Percentiles rank a stretch among this genome's conserved stretches.
These are phyloP conservation scores for Neodiprion pinetum DNA, from an alignment of 1,140 invertebrate genomes.

Conservation along the genomic window DNA sequence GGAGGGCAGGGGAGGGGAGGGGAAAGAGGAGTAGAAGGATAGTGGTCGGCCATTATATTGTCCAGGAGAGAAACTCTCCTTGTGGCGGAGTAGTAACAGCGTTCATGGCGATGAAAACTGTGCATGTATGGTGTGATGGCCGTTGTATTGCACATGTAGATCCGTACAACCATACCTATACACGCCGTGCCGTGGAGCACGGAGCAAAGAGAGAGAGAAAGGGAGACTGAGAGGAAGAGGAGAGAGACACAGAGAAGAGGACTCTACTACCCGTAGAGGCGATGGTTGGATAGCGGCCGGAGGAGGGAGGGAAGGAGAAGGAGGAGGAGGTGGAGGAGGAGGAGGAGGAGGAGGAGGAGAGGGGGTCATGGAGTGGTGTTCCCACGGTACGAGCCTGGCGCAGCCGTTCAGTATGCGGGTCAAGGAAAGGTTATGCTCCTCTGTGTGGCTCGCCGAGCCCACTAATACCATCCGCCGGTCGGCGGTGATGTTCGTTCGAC, in stretches of 20 bases:
- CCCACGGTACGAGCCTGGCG: conserved; percentile 62
- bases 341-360: conserved; percentile 33
- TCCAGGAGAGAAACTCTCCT: not conserved
- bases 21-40: conserved; percentile 16
- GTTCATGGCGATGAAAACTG: too few relatives aligned
- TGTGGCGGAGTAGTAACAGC: too few relatives aligned
- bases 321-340: conserved; percentile 18
- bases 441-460: conserved; percentile 41
- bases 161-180: too few relatives aligned
- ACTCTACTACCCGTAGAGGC: conserved; percentile 22
- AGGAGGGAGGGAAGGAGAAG: conserved; percentile 31
- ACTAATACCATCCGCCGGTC: conserved; percentile 42
- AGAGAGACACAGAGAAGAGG: conserved; percentile 24
- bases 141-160: not conserved
- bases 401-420: conserved; percentile 64
- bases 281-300: conserved; percentile 45
- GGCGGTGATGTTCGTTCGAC: conserved; percentile 1
- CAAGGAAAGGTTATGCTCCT: conserved; percentile 62
- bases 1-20: conserved; percentile 19
- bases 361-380: conserved; percentile 60
- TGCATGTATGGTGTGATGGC: too few relatives aligned
- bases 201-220: conserved; percentile 6
- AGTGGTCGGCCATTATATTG: not conserved
- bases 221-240: conserved; percentile 23
- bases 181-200: not conserved